Evolutionary conservation across 2,113 vertebrate species (phyloP).

Genomic region (Epinephelus lanceolatus): DNA sequence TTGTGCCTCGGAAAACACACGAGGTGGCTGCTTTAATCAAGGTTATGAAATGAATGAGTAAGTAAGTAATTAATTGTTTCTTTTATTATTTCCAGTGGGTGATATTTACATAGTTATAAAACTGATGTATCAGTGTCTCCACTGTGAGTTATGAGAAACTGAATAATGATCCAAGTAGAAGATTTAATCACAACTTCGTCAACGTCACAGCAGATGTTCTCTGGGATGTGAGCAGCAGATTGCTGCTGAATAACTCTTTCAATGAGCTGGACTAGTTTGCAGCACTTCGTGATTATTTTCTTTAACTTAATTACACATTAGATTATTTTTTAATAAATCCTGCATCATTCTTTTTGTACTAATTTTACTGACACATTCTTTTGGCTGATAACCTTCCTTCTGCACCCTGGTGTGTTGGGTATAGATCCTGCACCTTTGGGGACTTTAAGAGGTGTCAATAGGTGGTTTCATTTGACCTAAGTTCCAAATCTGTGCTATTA

Average conservation of each 20-base stretch:
- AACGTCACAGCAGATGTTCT: background rate
- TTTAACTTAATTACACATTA: background rate
- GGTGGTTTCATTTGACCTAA: background rate
- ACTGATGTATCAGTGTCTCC: slow-evolving; percentile 4
- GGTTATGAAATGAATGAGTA: slow-evolving; percentile 26
- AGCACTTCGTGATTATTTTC: background rate
- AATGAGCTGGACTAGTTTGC: background rate
- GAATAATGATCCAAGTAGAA: background rate
- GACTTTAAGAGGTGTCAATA: background rate
- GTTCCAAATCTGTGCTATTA: slow-evolving; percentile 20
- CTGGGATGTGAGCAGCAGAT: background rate
- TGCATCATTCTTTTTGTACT: background rate
- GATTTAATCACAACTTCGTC: slow-evolving; percentile 16
- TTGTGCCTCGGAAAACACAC: slow-evolving; percentile 17
- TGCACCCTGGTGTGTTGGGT: background rate
- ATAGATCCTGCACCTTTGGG: background rate
- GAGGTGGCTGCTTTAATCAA: background rate
- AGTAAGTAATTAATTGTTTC: slow-evolving; percentile 13
- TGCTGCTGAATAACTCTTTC: background rate
- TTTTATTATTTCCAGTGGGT: slow-evolving; percentile 27
- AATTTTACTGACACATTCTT: background rate
- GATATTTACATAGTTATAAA: slow-evolving; percentile 36
- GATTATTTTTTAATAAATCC: too few relatives aligned
- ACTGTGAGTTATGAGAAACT: background rate
- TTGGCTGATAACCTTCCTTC: background rate